Percentiles rank a stretch among this genome's conserved stretches.
These are phyloP conservation scores for Melanerpes aurifrons DNA, from an alignment of 2,113 vertebrate genomes.

Conservation along the genomic window DNA sequence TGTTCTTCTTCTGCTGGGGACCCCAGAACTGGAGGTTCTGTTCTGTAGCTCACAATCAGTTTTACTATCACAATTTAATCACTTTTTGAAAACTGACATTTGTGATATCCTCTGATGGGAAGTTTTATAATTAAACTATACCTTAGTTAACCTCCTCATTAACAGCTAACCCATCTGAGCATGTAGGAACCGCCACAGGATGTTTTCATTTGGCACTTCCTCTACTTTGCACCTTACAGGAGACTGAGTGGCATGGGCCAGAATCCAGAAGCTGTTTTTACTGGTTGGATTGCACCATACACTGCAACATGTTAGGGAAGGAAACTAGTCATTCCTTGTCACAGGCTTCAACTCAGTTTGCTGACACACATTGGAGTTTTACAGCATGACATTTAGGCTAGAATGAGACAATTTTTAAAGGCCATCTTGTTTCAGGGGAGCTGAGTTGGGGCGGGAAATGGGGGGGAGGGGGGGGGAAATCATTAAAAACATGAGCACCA, in stretches of 20 bases:
- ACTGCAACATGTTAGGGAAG: background rate
- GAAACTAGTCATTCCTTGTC: background rate
- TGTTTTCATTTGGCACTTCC: background rate
- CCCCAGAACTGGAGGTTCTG: background rate
- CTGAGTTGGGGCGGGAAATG: background rate
- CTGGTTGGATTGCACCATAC: background rate
- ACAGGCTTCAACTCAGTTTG: background rate
- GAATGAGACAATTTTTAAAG: constrained; percentile 43
- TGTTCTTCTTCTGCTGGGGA: no score
- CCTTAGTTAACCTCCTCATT: background rate
- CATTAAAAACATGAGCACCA: constrained; percentile 31
- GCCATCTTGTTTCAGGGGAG: constrained; percentile 15
- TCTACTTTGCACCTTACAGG: background rate
- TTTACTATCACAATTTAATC: background rate
- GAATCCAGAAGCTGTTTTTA: background rate
- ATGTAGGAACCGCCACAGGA: background rate
- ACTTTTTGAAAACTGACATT: background rate
- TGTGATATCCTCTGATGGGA: background rate
- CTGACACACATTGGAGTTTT: constrained; percentile 17
- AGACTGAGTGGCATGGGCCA: background rate
- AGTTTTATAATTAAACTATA: background rate
- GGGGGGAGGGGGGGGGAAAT: background rate
- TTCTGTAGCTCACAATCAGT: background rate
- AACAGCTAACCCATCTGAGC: background rate
- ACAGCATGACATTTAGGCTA: constrained; percentile 5